Conservation (phyloP, 2,888 invertebrate genomes). For the Carabus problematicus region DNA sequence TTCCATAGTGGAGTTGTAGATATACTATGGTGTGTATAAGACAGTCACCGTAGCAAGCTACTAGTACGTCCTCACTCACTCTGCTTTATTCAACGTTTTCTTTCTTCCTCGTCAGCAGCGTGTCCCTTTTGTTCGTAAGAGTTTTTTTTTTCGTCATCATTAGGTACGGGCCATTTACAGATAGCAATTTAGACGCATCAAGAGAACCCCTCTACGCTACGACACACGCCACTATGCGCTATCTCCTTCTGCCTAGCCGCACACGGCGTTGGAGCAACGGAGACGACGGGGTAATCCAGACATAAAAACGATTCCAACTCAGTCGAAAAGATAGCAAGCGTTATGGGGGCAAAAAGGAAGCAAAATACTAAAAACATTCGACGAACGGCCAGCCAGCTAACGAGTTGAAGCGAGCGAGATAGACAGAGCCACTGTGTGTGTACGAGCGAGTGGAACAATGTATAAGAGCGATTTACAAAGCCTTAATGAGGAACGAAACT, state of each 20-base stretch:
- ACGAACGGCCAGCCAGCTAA: slow-evolving; percentile 44
- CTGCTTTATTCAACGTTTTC: slow-evolving; percentile 41
- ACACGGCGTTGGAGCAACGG: slow-evolving; percentile 11
- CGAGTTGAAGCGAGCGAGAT: slow-evolving; percentile 44
- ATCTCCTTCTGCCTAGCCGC: slow-evolving; percentile 31
- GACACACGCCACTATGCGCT: slow-evolving; percentile 22
- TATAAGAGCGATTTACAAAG: slow-evolving; percentile 67
- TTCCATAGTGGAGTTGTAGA: neutral
- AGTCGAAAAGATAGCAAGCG: slow-evolving; percentile 48
- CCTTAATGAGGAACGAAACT: slow-evolving; percentile 70
- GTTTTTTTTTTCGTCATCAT: slow-evolving; percentile 50
- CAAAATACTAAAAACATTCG: slow-evolving; percentile 48
- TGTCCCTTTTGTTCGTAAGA: slow-evolving; percentile 49
- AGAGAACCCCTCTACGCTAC: slow-evolving; percentile 41
- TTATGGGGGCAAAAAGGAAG: slow-evolving; percentile 46
- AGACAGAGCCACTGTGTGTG: slow-evolving; percentile 30
- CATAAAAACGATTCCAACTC: slow-evolving; percentile 47
- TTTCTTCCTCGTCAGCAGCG: slow-evolving; percentile 47
- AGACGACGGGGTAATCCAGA: slow-evolving; percentile 35
- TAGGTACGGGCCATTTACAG: slow-evolving; percentile 55
- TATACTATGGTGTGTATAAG: slow-evolving; percentile 13
- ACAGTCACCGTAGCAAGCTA: slow-evolving; percentile 2
- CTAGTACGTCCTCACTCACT: slow-evolving; percentile 33
- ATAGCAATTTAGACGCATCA: slow-evolving; percentile 53
- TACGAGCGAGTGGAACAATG: too few relatives aligned